phyloP scores from a whole-genome alignment of 2,888 invertebrate genomes.

The Selenia dentaria region DNA sequence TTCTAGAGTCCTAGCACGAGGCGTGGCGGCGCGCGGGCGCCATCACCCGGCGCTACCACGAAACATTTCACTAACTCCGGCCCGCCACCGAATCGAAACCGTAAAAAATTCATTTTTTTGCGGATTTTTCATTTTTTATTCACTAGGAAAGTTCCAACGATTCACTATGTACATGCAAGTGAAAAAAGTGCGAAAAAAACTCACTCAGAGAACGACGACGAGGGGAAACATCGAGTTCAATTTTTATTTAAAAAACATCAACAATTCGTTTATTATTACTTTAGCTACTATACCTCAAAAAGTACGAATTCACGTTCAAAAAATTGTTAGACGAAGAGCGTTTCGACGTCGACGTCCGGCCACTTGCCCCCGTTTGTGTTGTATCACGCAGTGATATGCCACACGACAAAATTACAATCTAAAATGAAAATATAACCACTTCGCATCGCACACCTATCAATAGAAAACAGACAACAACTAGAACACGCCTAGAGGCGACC shows the following conservation, averaged over 20 bases:
- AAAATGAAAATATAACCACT: conserved; percentile 33
- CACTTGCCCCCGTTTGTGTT: conserved; percentile 60
- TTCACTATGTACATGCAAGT: conserved; percentile 72
- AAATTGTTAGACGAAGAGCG: conserved; percentile 32
- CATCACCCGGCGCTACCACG: conserved; percentile 17
- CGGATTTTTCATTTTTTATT: conserved; percentile 60
- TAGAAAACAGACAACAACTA: conserved; percentile 64
- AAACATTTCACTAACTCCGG: conserved; percentile 33
- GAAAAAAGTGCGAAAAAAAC: conserved; percentile 60
- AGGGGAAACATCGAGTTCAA: conserved; percentile 35
- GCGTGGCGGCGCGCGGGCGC: conserved; percentile 31
- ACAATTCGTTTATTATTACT: conserved; percentile 34
- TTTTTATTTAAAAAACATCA: conserved; percentile 34
- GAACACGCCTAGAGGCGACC: conserved; percentile 46
- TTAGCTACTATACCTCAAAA: conserved; percentile 37
- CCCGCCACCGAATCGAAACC: conserved; percentile 43
- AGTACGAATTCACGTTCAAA: conserved; percentile 27
- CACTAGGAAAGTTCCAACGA: conserved; percentile 47
- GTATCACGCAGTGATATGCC: conserved; percentile 71
- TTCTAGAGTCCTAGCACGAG: conserved; percentile 32
- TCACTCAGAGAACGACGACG: conserved; percentile 55
- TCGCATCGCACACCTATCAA: conserved; percentile 36
- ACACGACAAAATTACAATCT: conserved; percentile 51
- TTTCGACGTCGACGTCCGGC: conserved; percentile 10
- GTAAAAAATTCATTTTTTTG: conserved; percentile 67